phyloP scores from a whole-genome alignment of 2,113 vertebrate genomes.

The Archocentrus centrarchus region DNA sequence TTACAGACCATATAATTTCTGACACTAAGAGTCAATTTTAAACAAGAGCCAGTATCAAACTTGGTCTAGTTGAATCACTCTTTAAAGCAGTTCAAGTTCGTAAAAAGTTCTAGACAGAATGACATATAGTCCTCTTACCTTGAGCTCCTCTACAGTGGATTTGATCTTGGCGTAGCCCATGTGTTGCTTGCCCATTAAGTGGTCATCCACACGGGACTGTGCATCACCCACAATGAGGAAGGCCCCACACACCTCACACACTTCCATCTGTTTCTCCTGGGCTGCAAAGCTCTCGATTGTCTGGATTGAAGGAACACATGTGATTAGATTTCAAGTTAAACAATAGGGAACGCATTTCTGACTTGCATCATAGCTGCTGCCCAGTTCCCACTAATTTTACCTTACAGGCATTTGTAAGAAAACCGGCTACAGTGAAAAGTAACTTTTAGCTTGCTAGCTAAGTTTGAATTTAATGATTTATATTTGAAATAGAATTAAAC shows the following conservation, averaged over 20 bases:
- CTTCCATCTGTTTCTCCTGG: conserved; percentile 99
- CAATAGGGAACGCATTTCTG: background rate
- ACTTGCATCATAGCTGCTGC: background rate
- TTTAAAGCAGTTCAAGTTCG: background rate
- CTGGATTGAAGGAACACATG: conserved; percentile 71
- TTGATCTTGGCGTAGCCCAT: conserved; percentile 99
- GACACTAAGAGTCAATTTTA: background rate
- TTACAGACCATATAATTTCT: background rate
- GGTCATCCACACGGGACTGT: conserved; percentile 97
- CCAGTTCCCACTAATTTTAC: background rate
- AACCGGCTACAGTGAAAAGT: background rate
- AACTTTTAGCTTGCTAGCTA: background rate
- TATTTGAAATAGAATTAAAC: background rate
- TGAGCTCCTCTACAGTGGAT: conserved; percentile 97
- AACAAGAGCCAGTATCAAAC: background rate
- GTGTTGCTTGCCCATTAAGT: conserved; percentile 99
- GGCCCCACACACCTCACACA: conserved; percentile 98
- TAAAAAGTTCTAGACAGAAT: background rate
- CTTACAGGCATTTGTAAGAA: background rate
- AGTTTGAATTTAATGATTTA: background rate
- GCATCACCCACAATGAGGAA: conserved; percentile 98
- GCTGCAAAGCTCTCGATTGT: conserved; percentile 99
- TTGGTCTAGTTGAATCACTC: background rate
- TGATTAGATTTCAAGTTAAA: background rate
- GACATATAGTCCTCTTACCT: conserved; percentile 80